Percentiles rank a stretch among this genome's conserved stretches.
Conservation (phyloP, 1,140 invertebrate species). For the Pseudomyrmex gracilis region DNA sequence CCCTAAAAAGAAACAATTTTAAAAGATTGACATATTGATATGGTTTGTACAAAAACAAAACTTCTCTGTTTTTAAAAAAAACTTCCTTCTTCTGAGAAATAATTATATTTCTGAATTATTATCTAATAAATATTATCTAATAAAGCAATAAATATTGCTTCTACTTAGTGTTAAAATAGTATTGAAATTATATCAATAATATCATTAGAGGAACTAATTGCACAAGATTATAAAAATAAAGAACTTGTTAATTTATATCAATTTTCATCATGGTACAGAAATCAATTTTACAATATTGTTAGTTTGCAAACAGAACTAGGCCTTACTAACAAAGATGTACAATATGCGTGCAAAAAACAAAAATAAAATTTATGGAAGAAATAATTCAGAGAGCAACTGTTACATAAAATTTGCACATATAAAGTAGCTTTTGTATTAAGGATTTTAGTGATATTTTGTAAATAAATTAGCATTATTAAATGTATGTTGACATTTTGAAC, state of each 20-base stretch:
- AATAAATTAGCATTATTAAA: too few relatives aligned
- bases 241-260: background rate
- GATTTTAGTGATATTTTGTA: too few relatives aligned
- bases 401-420: too few relatives aligned
- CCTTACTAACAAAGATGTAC: background rate
- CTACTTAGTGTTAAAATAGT: background rate
- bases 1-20: conserved; percentile 70
- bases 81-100: too few relatives aligned
- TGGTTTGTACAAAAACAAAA: too few relatives aligned
- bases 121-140: too few relatives aligned
- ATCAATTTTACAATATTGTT: background rate
- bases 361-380: background rate
- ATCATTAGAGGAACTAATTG: background rate
- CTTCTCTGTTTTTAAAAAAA: too few relatives aligned
- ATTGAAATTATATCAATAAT: background rate
- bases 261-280: background rate
- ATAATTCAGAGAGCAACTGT: too few relatives aligned
- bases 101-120: too few relatives aligned
- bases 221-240: conserved; percentile 22
- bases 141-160: background rate
- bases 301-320: background rate
- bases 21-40: too few relatives aligned
- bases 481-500: too few relatives aligned
- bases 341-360: background rate
- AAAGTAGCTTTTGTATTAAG: too few relatives aligned